These are phyloP conservation scores for Hemaris fuciformis DNA, from an alignment of 2,888 invertebrate species.

Conservation along the genomic window DNA sequence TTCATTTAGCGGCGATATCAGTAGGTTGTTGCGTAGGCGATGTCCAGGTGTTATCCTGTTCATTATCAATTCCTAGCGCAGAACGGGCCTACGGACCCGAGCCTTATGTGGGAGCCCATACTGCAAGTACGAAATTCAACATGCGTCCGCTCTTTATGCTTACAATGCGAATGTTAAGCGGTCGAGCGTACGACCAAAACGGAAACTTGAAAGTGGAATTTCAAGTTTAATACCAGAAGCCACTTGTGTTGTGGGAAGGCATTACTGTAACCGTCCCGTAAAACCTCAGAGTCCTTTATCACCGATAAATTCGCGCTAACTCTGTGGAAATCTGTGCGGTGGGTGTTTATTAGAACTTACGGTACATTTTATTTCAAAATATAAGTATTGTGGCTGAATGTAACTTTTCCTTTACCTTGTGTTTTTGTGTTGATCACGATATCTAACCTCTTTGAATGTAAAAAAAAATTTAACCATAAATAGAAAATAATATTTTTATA, in stretches of 20 bases:
- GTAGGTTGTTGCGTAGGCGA: conserved; percentile 34
- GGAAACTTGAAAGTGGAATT: conserved; percentile 41
- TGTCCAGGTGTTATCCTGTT: conserved; percentile 68
- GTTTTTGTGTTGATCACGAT: too few relatives aligned
- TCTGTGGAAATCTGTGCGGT: neutral
- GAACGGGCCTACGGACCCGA: conserved; percentile 29
- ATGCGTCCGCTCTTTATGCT: conserved; percentile 31
- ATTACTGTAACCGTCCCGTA: conserved; percentile 6
- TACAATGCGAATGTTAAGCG: conserved; percentile 38
- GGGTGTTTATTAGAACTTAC: neutral
- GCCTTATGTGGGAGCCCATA: conserved; percentile 17
- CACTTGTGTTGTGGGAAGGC: conserved; percentile 10
- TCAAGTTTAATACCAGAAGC: conserved; percentile 22
- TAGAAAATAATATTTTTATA: too few relatives aligned
- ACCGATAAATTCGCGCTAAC: conserved; percentile 1
- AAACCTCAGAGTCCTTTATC: conserved; percentile 2
- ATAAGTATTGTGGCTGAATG: neutral
- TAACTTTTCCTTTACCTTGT: neutral
- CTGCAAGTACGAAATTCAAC: conserved; percentile 25
- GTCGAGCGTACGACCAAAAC: conserved; percentile 38
- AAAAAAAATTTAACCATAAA: too few relatives aligned
- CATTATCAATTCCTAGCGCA: conserved; percentile 56
- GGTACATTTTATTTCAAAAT: neutral
- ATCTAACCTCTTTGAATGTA: too few relatives aligned
- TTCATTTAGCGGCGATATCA: conserved; percentile 13